phyloP scores from a whole-genome alignment of 2,888 invertebrate genomes.

The Thelaira solivaga region DNA sequence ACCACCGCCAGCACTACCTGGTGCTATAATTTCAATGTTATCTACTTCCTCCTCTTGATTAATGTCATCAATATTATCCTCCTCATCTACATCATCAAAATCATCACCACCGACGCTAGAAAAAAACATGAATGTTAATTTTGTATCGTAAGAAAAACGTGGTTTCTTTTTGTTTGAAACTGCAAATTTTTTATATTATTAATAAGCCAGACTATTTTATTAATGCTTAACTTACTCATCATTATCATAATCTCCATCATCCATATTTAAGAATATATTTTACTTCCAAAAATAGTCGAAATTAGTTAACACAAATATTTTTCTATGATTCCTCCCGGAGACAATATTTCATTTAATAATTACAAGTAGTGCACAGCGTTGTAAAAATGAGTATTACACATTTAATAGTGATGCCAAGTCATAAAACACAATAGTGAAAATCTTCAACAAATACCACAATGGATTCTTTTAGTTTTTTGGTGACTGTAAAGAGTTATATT shows the following conservation, averaged over 20 bases:
- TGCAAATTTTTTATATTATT: too few species aligned
- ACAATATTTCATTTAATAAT: too few species aligned
- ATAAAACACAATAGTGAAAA: too few species aligned
- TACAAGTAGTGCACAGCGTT: too few species aligned
- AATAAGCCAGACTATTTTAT: background rate
- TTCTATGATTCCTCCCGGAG: too few species aligned
- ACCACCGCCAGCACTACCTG: slow-evolving; percentile 88
- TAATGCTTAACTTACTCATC: slow-evolving; percentile 82
- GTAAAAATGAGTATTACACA: too few species aligned
- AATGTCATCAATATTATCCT: slow-evolving; percentile 90
- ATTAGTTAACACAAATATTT: background rate
- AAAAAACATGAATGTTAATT: background rate
- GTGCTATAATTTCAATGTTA: slow-evolving; percentile 88
- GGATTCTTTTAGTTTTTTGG: too few species aligned
- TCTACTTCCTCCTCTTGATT: slow-evolving; percentile 93
- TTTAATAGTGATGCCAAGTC: too few species aligned
- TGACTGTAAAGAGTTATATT: too few species aligned
- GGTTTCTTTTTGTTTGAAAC: too few species aligned
- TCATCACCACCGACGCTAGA: slow-evolving; percentile 81
- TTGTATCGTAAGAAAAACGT: slow-evolving; percentile 23
- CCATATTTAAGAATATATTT: slow-evolving; percentile 79
- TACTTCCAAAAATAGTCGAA: background rate
- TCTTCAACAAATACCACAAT: too few species aligned
- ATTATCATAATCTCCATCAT: slow-evolving; percentile 91
- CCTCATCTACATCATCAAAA: slow-evolving; percentile 93